Evolutionary conservation across 2,113 vertebrate genomes (phyloP), one percentile per base, ranked within the genome.

Genomic region (Pelvicachromis taeniatus): DNA sequence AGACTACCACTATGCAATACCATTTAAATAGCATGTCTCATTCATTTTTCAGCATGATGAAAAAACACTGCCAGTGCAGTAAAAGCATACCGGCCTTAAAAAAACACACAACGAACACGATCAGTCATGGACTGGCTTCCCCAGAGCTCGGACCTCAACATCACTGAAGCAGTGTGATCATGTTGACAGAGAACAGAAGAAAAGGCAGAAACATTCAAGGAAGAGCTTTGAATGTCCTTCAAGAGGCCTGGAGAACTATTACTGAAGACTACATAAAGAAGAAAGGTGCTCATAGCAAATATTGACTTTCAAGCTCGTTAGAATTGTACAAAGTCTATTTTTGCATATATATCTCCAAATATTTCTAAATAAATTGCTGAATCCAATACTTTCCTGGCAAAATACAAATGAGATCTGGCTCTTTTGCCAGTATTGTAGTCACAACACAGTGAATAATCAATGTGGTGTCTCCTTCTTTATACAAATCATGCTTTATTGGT

Each of bases 21-120:
- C 45, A 48, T 70, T 26, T 45, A n/a, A n/a, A 17, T 14, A 48
- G 48, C 1, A 0, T n/a, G 21, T 17, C 23, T 70, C 21, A 70
- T 29, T 70, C 5, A 0, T 4, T 42, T 23, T 21, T 73, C 21
- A 73, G 40, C 40, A 73, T 1, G 1, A 73, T 14, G n/a, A 29
- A 48, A 0, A 73, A 40, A 45, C 1, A 48, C 21, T 45, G 12
- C 1, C 56, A 59, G 5, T 17, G 14, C 29, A 59, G 56, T 59
- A 59, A 59, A 59, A 59, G 9, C 61, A 21, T 40, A 10, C 38
- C 5, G 0, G 65, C 0, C 45, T 70, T 70, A 70, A 13, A 70
- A 68, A 42, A 70, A 70, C 65, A 45, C 40, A 70, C 40, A 45
- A 45, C 29, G 45, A 45, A 29, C 65, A 68, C 38, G 42, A 68